Conservation (phyloP, 92 coral and sea anemone species). For the Zoanthus sociatus region DNA sequence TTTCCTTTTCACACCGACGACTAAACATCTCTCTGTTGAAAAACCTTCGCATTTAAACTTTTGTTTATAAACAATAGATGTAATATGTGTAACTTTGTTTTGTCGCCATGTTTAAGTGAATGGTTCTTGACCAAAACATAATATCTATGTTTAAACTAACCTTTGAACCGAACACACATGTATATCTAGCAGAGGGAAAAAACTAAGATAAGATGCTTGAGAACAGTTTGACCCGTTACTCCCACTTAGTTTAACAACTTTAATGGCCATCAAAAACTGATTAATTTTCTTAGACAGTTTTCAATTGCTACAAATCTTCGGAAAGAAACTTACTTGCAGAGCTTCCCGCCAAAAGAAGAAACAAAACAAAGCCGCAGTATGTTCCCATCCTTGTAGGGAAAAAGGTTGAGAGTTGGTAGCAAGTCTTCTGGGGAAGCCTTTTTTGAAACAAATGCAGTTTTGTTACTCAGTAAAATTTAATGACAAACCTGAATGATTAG, state of each 20-base stretch:
- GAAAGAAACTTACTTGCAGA: not conserved
- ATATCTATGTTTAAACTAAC: slow-evolving; percentile 5
- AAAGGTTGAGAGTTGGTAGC: not conserved
- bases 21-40: too few species aligned
- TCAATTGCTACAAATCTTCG: not conserved
- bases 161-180: not conserved
- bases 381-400: not conserved
- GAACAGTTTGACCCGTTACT: not conserved
- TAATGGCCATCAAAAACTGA: too few species aligned
- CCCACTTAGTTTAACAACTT: too few species aligned
- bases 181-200: not conserved
- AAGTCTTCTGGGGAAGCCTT: not conserved
- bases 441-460: not conserved
- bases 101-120: not conserved
- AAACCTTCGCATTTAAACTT: too few species aligned
- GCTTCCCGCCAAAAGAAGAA: not conserved
- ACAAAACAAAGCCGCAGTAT: not conserved
- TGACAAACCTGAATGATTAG: not conserved
- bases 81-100: not conserved
- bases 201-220: not conserved
- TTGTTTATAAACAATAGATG: too few species aligned
- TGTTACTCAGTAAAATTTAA: slow-evolving; percentile 8
- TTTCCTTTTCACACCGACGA: too few species aligned
- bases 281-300: not conserved
- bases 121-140: not conserved